Evolutionary conservation across 2,888 invertebrate genomes (phyloP).

Genomic region (Beris morrisii): DNA sequence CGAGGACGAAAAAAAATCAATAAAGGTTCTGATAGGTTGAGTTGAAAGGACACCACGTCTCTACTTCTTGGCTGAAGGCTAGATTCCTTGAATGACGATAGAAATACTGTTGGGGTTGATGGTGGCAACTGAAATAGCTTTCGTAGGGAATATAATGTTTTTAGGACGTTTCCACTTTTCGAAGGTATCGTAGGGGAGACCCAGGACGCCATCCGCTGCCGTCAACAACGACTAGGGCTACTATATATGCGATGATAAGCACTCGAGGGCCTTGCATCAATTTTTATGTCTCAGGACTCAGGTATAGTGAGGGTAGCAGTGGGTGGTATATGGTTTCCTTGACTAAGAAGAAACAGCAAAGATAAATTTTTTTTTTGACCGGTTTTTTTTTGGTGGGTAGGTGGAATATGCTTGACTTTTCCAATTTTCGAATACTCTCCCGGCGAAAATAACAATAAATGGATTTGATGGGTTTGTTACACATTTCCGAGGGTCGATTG

Average conservation of each 20-base stretch:
- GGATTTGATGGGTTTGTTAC: slow-evolving; percentile 38
- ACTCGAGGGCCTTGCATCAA: slow-evolving; percentile 29
- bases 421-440: slow-evolving; percentile 39
- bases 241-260: slow-evolving; percentile 28
- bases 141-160: slow-evolving; percentile 30
- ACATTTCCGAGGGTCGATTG: slow-evolving; percentile 33
- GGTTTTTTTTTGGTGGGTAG: too few species aligned
- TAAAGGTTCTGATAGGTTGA: too few species aligned
- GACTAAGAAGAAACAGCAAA: background rate
- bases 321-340: background rate
- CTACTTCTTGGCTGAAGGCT: background rate
- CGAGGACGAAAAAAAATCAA: too few species aligned
- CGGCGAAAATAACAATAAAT: slow-evolving; percentile 38
- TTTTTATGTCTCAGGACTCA: slow-evolving; percentile 33
- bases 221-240: background rate
- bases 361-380: background rate
- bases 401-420: slow-evolving; percentile 37
- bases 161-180: slow-evolving; percentile 34
- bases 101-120: slow-evolving; percentile 23
- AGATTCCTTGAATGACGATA: slow-evolving; percentile 17
- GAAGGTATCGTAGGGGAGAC: slow-evolving; percentile 27
- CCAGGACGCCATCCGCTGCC: background rate
- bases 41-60: too few species aligned
- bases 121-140: slow-evolving; percentile 30
- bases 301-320: slow-evolving; percentile 4